These are phyloP conservation scores for Scotopteryx bipunctaria DNA, from an alignment of 2,888 invertebrate genomes.

Conservation along the genomic window DNA sequence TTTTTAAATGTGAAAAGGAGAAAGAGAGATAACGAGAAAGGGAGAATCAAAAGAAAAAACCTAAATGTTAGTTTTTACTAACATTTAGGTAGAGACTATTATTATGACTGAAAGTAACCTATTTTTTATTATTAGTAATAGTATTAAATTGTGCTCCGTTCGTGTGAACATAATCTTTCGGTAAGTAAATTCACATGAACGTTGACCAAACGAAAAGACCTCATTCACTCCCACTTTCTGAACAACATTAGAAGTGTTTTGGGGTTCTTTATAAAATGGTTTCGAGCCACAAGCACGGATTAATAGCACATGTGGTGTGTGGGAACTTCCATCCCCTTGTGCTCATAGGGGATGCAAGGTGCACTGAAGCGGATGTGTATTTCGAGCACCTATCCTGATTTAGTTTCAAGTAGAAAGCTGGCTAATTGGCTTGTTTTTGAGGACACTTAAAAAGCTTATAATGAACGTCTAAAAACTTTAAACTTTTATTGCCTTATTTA, in stretches of 20 bases:
- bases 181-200: conserved; percentile 63
- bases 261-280: conserved; percentile 49
- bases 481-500: too few relatives aligned
- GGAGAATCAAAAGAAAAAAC: too few relatives aligned
- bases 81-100: neutral
- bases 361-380: conserved; percentile 41
- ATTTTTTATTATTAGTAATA: neutral
- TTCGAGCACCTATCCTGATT: conserved; percentile 26
- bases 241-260: conserved; percentile 40
- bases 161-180: conserved; percentile 58
- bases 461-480: neutral
- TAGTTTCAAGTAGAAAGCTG: conserved; percentile 15
- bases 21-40: too few relatives aligned
- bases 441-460: neutral
- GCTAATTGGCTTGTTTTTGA: conserved; percentile 12
- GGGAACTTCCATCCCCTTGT: conserved; percentile 52
- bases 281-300: conserved; percentile 49
- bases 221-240: conserved; percentile 39
- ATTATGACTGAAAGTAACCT: neutral
- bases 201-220: conserved; percentile 47
- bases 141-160: conserved; percentile 24
- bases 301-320: conserved; percentile 58
- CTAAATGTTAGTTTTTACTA: too few relatives aligned
- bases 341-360: conserved; percentile 53
- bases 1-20: too few relatives aligned